Base-by-base conservation (phyloP, 2,797 vertebrate species). In the Limosa lapponica region DNA sequence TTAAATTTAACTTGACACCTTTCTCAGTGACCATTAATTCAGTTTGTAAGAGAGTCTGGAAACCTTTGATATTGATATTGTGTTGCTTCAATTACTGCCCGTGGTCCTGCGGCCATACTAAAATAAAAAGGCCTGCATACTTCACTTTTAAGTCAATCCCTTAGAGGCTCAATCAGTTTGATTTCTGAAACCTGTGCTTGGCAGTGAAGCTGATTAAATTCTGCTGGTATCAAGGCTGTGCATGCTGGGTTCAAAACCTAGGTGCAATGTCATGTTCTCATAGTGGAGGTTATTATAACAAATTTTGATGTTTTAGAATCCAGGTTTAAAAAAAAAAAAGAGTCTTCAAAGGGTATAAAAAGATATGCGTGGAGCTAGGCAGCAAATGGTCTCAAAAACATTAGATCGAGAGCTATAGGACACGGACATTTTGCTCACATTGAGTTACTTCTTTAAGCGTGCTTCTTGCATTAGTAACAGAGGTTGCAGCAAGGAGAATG, bases 131-230 rank as follows among this genome's bases (percentile, higher is more conserved):
- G 17, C 46, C 61, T 95, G 74, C 67, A 72, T 89, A 69, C 46
- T 93, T 94, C 19, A 34, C 87, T 96, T 94, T 96, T 82, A 93
- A 93, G 89, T 92, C 65, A 87, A 71, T 89, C 78, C 94, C 90
- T 95, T 57, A 55, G 89, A 81, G 95, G 55, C 87, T 95, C 84
- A 95, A 92, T 94, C 94, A 93, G 65, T 94, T 94, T 82, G 88
- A 91, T 96, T 92, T 93, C 54, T 95, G 93, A 96, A 95, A 89
- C 81, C 61, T 81, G 23, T 80, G 32, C 61, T 83, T 95, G 95
- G 55, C 92, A 81, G 71, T 49, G 77, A 89, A 83, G 74, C 78
- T 87, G 69, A 96, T 94, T 94, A 95, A 94, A 95, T 92, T 92
- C 78, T 89, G 36, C 78, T 79, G 46, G 34, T 74, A 55, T 78